Base-by-base conservation (phyloP, 2,888 invertebrate species). In the Silvanus unidentatus region DNA sequence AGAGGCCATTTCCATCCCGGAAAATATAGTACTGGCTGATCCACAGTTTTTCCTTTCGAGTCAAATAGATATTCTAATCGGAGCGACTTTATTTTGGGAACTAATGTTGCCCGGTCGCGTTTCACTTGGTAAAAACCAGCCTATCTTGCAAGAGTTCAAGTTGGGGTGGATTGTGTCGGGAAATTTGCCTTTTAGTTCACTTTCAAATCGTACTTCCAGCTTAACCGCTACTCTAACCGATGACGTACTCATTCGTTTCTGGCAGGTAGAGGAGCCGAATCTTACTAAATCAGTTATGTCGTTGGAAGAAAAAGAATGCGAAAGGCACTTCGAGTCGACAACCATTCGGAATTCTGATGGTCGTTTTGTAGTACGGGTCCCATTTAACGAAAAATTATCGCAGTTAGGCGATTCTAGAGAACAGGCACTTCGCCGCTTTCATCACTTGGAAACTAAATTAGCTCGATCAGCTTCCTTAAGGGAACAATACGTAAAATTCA, bases 271-370 rank as follows among this genome's bases (percentile, higher is more conserved):
- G 8, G 22, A 22, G 8, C 22, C 22, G 8, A 5, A 22, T 22
- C 4, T 22, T 22, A 22, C 22, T 22, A 22, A 22, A 22, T n/a
- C n/a, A n/a, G 22, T 8, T 22, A 5, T 22, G 22, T 22, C 22
- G 4, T 1, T 8, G 2, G 47, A 50, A 9, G 52, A 54, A 43
- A 34, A 34, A 16, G 28, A 2, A 4, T 54, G 49, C 40, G 52
- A 52, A 39, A 34, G 45, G 4, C 50, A 50, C 37, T 40, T 29
- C 28, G 8, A n/a, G n/a, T 12, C 9, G 8, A 40, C 40, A 5
- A 6, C 9, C 13, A 40, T 8, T 13, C 22, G 40, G 28, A 27
- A 13, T 11, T 2, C 5, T 12, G 11, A 13, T n/a, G 40, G 40
- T n/a, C 8, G 15, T 13, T 40, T 40, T 40, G 9, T 40, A 14